Evolutionary conservation across 2,113 vertebrate species (phyloP).

Genomic region (Coptodon bakossiorum): DNA sequence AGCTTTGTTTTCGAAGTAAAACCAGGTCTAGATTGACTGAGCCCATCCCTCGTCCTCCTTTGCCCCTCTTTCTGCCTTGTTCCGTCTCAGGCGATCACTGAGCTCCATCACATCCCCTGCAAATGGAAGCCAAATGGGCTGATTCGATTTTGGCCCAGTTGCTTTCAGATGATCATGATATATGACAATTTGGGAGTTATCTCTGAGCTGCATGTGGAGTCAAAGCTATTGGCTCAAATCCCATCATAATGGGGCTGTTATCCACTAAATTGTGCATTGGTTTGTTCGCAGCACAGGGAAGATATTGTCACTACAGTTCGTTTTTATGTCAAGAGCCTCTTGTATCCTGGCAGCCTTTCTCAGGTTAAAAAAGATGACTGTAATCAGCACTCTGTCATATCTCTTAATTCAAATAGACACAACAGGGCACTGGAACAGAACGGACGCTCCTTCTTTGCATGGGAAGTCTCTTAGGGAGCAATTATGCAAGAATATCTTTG

Average conservation of each 20-base stretch:
- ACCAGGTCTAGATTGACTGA: not conserved
- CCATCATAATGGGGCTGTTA: not conserved
- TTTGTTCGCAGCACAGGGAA: not conserved
- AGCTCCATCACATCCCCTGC: not conserved
- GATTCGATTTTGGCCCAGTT: not conserved
- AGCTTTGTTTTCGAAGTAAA: not conserved
- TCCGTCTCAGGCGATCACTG: not conserved
- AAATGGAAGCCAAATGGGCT: not conserved
- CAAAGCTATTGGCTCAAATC: not conserved
- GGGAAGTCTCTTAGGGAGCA: slow-evolving; percentile 36
- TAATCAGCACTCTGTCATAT: not conserved
- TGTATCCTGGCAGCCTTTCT: not conserved
- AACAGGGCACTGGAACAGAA: not conserved
- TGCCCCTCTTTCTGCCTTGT: not conserved
- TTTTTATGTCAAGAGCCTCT: not conserved
- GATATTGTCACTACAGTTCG: not conserved
- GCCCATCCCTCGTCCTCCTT: not conserved
- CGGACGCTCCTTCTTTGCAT: not conserved
- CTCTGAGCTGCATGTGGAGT: not conserved
- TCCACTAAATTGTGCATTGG: not conserved
- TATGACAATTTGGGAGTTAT: not conserved
- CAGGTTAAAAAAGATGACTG: not conserved
- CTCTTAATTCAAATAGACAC: slow-evolving; percentile 8
- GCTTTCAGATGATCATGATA: not conserved
- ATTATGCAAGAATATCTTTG: slow-evolving; percentile 25